Percentiles rank a stretch among this genome's conserved stretches.
phyloP scores from a whole-genome alignment of 2,113 vertebrate genomes.

The Chloropsis cyanopogon region DNA sequence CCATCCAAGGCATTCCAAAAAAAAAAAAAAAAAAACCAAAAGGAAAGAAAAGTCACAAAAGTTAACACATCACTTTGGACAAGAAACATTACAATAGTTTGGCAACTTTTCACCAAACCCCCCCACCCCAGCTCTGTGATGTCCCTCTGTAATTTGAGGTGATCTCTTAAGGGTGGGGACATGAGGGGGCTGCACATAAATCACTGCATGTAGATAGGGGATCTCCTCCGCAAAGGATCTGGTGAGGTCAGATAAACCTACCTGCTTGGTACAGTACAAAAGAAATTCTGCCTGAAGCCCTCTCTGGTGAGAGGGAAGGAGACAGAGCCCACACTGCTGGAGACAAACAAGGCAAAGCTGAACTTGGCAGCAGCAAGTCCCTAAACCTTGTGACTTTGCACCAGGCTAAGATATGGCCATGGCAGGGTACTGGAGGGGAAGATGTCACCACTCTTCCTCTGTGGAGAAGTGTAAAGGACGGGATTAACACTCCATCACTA shows the following conservation, averaged over 20 bases:
- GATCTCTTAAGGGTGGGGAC: not conserved
- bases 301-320: not conserved
- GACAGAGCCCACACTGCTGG: not conserved
- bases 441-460: not conserved
- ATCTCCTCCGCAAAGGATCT: not conserved
- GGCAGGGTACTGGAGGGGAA: not conserved
- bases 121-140: not conserved
- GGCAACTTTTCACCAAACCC: constrained; percentile 45
- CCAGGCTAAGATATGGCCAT: constrained; percentile 3
- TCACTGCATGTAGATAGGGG: not conserved
- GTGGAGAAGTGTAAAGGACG: not conserved
- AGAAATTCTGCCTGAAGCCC: not conserved
- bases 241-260: not conserved
- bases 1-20: constrained; percentile 67
- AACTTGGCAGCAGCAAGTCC: constrained; percentile 15
- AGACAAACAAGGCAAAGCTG: constrained; percentile 52
- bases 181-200: not conserved
- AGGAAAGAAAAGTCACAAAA: constrained; percentile 42
- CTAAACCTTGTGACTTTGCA: not conserved
- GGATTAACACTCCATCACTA: not conserved
- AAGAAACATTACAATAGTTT: constrained; percentile 62
- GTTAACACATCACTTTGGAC: constrained; percentile 58
- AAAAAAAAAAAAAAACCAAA: not conserved
- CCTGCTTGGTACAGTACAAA: constrained; percentile 44
- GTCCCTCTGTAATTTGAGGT: not conserved